Base-by-base conservation (phyloP, 1,140 invertebrate genomes). In the Apocrypta bakeri region DNA sequence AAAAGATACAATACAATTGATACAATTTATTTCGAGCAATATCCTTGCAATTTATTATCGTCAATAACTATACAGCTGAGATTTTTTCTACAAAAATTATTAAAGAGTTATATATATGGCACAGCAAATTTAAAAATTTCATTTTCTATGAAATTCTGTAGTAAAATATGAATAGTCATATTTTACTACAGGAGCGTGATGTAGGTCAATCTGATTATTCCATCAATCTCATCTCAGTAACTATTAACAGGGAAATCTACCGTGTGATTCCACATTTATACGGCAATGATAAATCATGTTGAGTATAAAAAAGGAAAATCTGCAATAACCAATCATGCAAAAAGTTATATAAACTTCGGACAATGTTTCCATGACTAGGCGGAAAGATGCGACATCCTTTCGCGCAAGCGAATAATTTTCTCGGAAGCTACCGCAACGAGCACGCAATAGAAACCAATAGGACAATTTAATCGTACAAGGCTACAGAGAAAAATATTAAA, bases 371-470 rank as follows among this genome's bases (percentile, higher is more conserved):
- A 56, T 56, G 21, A 76, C 56, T 63, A 76, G 64, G 56, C 27
- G n/a, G 17, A 63, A 33, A 56, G n/a, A 63, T 64, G 33, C 12
- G 74, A 64, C 29, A 24, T 33, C 42, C 21, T 75, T 63, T 75
- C 48, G 14, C 31, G 73, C 48, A 9, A 37, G 17, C 48, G 48
- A 21, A 56, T 48, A 33, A 29, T 63, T 63, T 75, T 56, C 73
- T 31, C 48, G 73, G 27, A 33, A 33, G 14, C n/a, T 11, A 17
- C 33, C 48, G 48, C 48, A 56, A 21, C 48, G 6, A 48, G 14
- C 42, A 3, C 42, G 29, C 11, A 1, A 8, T 56, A 25, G 25
- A 74, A 74, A 48, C 48, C 48, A 21, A 33, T 9, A 21, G 31
- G 63, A 63, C 61, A 25, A 64, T 31, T 76, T 29, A 8, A 63